These are phyloP conservation scores for Numida meleagris DNA, from an alignment of 2,113 vertebrate species.

Conservation along the genomic window DNA sequence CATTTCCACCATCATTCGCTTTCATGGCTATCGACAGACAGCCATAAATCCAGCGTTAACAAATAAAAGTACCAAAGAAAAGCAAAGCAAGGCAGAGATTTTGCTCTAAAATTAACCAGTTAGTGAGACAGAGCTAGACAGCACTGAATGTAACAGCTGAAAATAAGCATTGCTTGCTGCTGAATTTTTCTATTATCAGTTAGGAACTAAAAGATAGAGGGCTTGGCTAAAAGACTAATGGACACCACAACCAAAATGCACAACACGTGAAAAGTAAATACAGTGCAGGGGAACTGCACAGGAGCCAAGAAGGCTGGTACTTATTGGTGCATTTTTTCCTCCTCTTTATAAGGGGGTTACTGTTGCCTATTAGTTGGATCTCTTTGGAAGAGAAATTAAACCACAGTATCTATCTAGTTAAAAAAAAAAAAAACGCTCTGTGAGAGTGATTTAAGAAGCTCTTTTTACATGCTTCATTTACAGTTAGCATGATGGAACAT, in stretches of 20 bases:
- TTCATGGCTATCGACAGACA: not conserved
- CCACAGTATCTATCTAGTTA: not conserved
- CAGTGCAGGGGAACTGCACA: accelerated
- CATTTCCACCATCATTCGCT: not conserved
- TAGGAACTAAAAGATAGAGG: not conserved
- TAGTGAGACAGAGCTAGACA: not conserved
- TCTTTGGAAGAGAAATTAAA: not conserved
- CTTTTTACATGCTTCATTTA: not conserved
- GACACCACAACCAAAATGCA: not conserved
- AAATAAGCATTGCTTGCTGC: not conserved
- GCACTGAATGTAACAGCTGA: not conserved
- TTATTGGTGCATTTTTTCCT: not conserved
- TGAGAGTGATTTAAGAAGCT: not conserved
- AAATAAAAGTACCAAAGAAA: not conserved
- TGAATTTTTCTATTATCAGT: not conserved
- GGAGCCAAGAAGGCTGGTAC: not conserved
- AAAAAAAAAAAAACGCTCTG: not conserved
- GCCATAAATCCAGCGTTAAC: not conserved
- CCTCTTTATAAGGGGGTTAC: not conserved
- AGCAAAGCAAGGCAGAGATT: not conserved
- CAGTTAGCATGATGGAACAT: not conserved
- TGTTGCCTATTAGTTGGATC: not conserved
- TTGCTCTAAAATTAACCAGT: not conserved
- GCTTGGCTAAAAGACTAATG: not conserved
- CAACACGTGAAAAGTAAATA: accelerated